Percentiles rank a stretch among this genome's conserved stretches.
Conservation (phyloP, 2,888 invertebrate genomes). For the Monoplex corrugatus region DNA sequence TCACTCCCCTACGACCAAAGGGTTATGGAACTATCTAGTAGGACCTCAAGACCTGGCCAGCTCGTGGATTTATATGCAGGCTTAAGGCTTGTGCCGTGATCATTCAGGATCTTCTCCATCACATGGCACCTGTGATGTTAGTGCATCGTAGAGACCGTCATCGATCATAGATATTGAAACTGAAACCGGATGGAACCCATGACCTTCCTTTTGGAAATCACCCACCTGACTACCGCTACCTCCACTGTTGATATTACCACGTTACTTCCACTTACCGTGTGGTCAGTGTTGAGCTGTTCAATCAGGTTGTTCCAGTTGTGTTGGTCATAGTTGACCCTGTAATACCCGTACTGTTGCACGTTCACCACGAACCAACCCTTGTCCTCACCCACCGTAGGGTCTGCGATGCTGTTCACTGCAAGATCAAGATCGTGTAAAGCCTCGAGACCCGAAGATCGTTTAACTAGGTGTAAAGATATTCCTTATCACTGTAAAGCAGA, state of each 20-base stretch:
- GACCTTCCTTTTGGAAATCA: no score
- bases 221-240: no score
- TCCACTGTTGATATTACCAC: no score
- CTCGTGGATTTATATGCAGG: no score
- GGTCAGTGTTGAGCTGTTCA: constrained; percentile 82
- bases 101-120: no score
- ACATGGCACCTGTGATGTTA: not conserved
- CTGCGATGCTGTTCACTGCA: not conserved
- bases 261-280: constrained; percentile 80
- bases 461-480: not conserved
- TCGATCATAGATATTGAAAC: not conserved
- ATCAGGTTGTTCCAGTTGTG: constrained; percentile 80
- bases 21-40: no score
- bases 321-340: constrained; percentile 81
- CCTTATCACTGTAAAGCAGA: not conserved
- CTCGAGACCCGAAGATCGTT: not conserved
- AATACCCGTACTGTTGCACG: constrained; percentile 81
- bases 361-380: constrained; percentile 77
- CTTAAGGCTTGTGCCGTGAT: no score
- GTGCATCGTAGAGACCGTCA: not conserved
- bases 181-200: not conserved
- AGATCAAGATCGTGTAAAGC: no score
- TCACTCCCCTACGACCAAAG: no score
- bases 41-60: no score
- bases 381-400: constrained; percentile 23